Evolutionary conservation across 1,140 invertebrate species (phyloP).

Genomic region (Rhagoletis pomonella): DNA sequence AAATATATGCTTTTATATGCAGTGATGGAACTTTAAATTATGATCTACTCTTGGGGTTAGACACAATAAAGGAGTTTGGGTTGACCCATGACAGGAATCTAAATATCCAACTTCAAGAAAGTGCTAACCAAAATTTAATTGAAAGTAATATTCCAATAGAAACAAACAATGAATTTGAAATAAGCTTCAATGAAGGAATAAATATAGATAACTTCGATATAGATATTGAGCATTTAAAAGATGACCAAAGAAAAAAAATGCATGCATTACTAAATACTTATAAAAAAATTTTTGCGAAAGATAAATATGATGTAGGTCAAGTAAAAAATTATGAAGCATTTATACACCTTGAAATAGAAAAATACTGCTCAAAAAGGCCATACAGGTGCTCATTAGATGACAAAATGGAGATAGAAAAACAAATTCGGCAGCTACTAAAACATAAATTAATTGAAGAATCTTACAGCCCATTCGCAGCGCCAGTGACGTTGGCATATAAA

Average conservation of each 20-base stretch:
- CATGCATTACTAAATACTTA: conserved; percentile 62
- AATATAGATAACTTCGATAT: conserved; percentile 47
- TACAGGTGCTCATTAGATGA: too few species aligned
- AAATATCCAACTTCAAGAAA: neutral
- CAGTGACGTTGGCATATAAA: conserved; percentile 70
- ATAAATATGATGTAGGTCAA: conserved; percentile 68
- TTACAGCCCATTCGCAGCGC: conserved; percentile 69
- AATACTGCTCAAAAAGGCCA: too few species aligned
- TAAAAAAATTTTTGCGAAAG: conserved; percentile 69
- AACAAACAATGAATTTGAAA: neutral
- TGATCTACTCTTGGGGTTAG: conserved; percentile 34
- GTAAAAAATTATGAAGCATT: too few species aligned
- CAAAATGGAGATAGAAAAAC: too few species aligned
- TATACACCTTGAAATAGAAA: too few species aligned
- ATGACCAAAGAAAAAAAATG: conserved; percentile 63
- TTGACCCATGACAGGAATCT: conserved; percentile 59
- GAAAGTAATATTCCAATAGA: neutral
- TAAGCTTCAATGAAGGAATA: conserved; percentile 70
- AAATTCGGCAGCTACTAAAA: too few species aligned
- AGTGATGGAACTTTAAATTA: conserved; percentile 9
- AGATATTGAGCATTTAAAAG: conserved; percentile 48
- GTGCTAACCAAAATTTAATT: neutral
- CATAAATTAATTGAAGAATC: conserved; percentile 71
- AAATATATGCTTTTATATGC: neutral
- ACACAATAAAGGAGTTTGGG: conserved; percentile 55